phyloP scores from a whole-genome alignment of 1,140 invertebrate species.

The Chrysoperla carnea region DNA sequence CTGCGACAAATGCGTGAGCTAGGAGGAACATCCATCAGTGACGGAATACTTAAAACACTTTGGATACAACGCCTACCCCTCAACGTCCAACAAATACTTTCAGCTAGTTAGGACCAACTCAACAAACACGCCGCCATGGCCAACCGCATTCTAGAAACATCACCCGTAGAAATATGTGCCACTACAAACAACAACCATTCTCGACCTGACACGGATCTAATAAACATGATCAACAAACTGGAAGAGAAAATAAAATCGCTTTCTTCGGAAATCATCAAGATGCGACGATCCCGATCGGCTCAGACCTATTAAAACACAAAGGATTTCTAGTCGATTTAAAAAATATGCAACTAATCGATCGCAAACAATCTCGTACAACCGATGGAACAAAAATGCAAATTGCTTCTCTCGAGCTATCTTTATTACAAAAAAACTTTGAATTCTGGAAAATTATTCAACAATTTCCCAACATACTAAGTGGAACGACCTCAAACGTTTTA shows the following conservation, averaged over 20 bases:
- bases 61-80: slow-evolving; percentile 2
- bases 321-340: slow-evolving; percentile 13
- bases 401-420: slow-evolving; percentile 2
- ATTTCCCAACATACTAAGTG: neutral
- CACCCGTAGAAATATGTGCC: neutral
- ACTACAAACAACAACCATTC: neutral
- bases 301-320: slow-evolving; percentile 19
- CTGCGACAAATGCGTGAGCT: neutral
- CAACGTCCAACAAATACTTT: slow-evolving; percentile 1
- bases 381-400: neutral
- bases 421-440: neutral
- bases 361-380: neutral
- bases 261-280: neutral
- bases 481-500: neutral
- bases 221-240: neutral
- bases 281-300: slow-evolving; percentile 12
- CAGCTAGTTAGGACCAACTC: neutral
- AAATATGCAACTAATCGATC: slow-evolving; percentile 11
- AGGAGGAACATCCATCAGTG: neutral
- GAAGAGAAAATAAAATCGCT: neutral
- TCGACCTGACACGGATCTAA: neutral
- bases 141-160: neutral
- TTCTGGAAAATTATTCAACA: slow-evolving; percentile 6
- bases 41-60: neutral
- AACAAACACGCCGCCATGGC: slow-evolving; percentile 6